Evolutionary conservation across 2,113 vertebrate species (phyloP), one percentile per base, ranked within the genome.

Genomic region (Takifugu bimaculatus): DNA sequence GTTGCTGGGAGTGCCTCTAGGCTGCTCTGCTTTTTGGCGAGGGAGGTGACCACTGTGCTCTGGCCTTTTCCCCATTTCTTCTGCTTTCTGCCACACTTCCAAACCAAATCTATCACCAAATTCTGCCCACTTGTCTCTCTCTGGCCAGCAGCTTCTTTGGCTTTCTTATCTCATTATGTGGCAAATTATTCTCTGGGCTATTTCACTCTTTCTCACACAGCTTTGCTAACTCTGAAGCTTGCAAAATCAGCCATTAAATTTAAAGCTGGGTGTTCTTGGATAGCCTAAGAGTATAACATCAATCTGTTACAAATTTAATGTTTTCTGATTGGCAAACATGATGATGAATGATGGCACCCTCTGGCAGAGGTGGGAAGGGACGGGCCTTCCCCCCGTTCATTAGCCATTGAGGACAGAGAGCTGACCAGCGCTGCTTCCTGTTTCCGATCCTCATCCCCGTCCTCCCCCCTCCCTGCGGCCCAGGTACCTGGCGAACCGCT

Each of bases 401-500:
- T 76, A 77, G 87, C 80, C 81, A 87, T 78, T 87, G 74, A 85
- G 77, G 88, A 87, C 88, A 87, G 88, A 89, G 87, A 89, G 90
- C 88, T 91, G 89, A 92, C 86, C 77, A 81, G 87, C 87, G 84
- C 87, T 90, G 89, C 90, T 91, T 92, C 87, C 87, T 91, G 89
- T 91, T 82, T 88, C 86, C 83, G 73, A 84, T 68, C 81, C 75
- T 80, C 77, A 77, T 71, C 81, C 79, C 83, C 74, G 44, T 74
- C 81, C 81, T 66, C 77, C 79, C 75, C 79, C 82, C 87, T 86
- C 81, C 87, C 85, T 83, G 84, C 84, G 88, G 85, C 88, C 75
- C 93, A 99, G 96, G 93, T 99, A 99, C 94, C 93, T 98, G 94
- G 95, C 96, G 92, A 98, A 98, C 94, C 94, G 96, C 92, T 95